Percentiles rank a stretch among this genome's conserved stretches.
phyloP scores from a whole-genome alignment of 1,140 invertebrate genomes.

The Drosophila funebris region DNA sequence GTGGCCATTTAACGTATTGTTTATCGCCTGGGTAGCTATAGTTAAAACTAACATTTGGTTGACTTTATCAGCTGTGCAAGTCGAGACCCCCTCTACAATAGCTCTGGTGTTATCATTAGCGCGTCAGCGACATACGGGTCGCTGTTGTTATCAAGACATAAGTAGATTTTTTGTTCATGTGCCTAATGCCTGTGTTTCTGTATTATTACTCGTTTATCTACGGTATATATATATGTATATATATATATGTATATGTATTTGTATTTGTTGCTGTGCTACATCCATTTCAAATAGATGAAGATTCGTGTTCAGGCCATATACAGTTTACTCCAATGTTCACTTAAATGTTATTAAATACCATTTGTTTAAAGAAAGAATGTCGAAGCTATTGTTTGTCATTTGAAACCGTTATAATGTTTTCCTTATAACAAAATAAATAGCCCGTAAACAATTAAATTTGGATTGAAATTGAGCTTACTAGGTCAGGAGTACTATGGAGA shows the following conservation, averaged over 20 bases:
- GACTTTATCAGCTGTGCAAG: slow-evolving; percentile 46
- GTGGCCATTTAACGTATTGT: slow-evolving; percentile 37
- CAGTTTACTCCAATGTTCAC: neutral
- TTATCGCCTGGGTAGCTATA: neutral
- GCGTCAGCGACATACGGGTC: slow-evolving; percentile 51
- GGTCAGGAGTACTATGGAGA: neutral
- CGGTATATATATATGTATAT: too few species aligned
- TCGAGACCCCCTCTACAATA: slow-evolving; percentile 2
- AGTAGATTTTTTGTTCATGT: slow-evolving; percentile 22
- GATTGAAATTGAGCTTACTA: neutral
- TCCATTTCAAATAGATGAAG: neutral
- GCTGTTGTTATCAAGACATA: slow-evolving; percentile 35
- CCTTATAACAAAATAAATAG: neutral
- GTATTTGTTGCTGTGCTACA: slow-evolving; percentile 9
- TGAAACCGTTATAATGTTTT: neutral
- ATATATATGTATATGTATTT: too few species aligned
- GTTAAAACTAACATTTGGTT: slow-evolving; percentile 22
- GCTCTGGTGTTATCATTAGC: slow-evolving; percentile 34
- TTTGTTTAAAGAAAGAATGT: slow-evolving; percentile 1
- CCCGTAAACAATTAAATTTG: slow-evolving; percentile 2
- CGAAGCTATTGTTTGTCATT: slow-evolving; percentile 10
- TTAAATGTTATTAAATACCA: slow-evolving; percentile 1
- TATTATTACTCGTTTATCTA: slow-evolving; percentile 35
- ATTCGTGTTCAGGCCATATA: neutral
- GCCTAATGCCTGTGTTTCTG: slow-evolving; percentile 12